Percentiles rank a stretch among this genome's conserved stretches.
phyloP scores from a whole-genome alignment of 2,888 invertebrate genomes.

The Mythimna vitellina region DNA sequence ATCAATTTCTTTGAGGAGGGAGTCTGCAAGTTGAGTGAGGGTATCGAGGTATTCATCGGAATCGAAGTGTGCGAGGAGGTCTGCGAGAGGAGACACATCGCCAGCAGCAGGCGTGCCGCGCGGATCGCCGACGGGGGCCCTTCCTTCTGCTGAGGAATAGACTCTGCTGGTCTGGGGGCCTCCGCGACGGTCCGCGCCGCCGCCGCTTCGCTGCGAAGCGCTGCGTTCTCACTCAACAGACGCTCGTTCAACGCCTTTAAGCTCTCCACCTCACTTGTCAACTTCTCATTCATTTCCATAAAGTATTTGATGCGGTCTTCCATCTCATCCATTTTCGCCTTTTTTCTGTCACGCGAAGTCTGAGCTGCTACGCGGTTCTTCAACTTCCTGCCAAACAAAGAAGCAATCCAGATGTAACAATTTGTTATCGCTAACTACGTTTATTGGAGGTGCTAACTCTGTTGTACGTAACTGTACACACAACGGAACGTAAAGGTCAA shows the following conservation, averaged over 20 bases:
- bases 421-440: conserved; percentile 38
- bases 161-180: conserved; percentile 94
- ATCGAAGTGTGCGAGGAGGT: conserved; percentile 95
- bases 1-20: conserved; percentile 95
- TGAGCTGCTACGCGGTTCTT: conserved; percentile 99
- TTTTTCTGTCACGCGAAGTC: conserved; percentile 98
- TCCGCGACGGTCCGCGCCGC: conserved; percentile 93
- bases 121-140: conserved; percentile 93
- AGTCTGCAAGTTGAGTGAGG: conserved; percentile 95
- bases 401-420: conserved; percentile 45
- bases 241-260: conserved; percentile 93
- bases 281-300: conserved; percentile 91
- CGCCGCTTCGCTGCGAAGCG: conserved; percentile 89
- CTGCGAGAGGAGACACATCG: conserved; percentile 96
- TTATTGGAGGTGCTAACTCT: conserved; percentile 48
- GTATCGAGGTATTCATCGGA: conserved; percentile 93
- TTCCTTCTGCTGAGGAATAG: conserved; percentile 99
- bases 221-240: conserved; percentile 92
- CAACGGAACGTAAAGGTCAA: conserved; percentile 64
- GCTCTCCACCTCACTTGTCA: conserved; percentile 92
- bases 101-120: conserved; percentile 93
- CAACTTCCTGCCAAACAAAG: conserved; percentile 92
- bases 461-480: conserved; percentile 59
- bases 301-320: conserved; percentile 93
- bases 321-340: conserved; percentile 97